phyloP scores from a whole-genome alignment of 2,888 invertebrate species.

The Cloeon dipterum region DNA sequence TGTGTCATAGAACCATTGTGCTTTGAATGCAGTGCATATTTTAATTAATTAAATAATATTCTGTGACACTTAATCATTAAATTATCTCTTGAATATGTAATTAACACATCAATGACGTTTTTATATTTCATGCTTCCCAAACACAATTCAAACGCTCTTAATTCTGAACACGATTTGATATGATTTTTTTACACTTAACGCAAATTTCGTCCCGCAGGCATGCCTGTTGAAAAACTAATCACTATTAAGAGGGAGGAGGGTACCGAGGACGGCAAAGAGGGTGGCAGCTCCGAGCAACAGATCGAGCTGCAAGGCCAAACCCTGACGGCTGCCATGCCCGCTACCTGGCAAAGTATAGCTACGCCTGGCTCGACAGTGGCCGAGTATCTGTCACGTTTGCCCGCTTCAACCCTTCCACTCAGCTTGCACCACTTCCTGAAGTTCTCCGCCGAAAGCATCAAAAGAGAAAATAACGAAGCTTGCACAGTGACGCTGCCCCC shows the following conservation, averaged over 20 bases:
- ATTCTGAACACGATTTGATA: too few species aligned
- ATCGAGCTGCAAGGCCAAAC: constrained; percentile 4
- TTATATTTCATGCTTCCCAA: too few species aligned
- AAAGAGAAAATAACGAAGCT: constrained; percentile 16
- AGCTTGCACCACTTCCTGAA: constrained; percentile 37
- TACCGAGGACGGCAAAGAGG: background rate
- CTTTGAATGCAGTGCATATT: too few species aligned
- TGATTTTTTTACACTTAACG: too few species aligned
- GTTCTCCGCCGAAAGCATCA: constrained; percentile 32
- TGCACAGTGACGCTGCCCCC: background rate
- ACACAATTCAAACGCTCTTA: too few species aligned
- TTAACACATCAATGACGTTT: too few species aligned
- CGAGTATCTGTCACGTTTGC: constrained; percentile 26
- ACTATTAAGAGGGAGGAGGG: background rate
- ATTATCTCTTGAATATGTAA: too few species aligned
- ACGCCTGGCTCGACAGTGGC: constrained; percentile 23
- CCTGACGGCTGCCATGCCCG: constrained; percentile 21
- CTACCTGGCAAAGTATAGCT: constrained; percentile 26
- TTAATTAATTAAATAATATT: too few species aligned
- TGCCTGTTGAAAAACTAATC: background rate
- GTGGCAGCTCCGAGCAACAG: constrained; percentile 1
- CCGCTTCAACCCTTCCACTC: constrained; percentile 26
- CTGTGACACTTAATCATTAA: too few species aligned
- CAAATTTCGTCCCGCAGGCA: too few species aligned
- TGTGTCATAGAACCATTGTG: too few species aligned